Conservation (phyloP, 2,888 invertebrate genomes). For the Melipona beecheii region DNA sequence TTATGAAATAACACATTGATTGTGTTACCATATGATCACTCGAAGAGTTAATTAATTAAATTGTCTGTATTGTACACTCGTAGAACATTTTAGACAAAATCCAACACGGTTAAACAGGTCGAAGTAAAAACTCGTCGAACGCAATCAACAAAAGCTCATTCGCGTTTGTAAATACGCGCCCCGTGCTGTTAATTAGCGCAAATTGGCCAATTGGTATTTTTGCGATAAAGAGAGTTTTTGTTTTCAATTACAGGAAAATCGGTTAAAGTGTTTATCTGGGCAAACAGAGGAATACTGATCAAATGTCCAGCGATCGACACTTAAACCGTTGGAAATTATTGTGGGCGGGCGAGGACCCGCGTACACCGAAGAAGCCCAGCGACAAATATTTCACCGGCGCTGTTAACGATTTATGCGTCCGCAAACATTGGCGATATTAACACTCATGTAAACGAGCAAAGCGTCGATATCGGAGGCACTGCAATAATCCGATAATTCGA, state of each 20-base stretch:
- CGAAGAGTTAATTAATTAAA: too few relatives aligned
- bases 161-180: not conserved
- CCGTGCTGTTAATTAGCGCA: not conserved
- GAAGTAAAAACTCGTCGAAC: too few relatives aligned
- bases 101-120: too few relatives aligned
- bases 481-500: constrained; percentile 80
- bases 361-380: constrained; percentile 55
- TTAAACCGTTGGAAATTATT: constrained; percentile 42
- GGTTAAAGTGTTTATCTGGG: not conserved
- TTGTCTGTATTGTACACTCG: too few relatives aligned
- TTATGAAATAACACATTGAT: too few relatives aligned
- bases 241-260: not conserved
- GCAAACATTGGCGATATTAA: constrained; percentile 71
- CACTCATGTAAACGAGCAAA: constrained; percentile 70
- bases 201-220: not conserved
- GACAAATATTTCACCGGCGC: constrained; percentile 68
- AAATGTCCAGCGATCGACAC: not conserved
- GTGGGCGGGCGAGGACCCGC: not conserved
- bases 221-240: too few relatives aligned
- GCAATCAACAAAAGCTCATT: not conserved
- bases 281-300: not conserved
- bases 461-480: constrained; percentile 51
- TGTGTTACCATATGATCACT: too few relatives aligned
- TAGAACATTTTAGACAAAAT: too few relatives aligned
- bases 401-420: constrained; percentile 71